These are phyloP conservation scores for Semicossyphus pulcher DNA, from an alignment of 2,113 vertebrate species.

Conservation along the genomic window DNA sequence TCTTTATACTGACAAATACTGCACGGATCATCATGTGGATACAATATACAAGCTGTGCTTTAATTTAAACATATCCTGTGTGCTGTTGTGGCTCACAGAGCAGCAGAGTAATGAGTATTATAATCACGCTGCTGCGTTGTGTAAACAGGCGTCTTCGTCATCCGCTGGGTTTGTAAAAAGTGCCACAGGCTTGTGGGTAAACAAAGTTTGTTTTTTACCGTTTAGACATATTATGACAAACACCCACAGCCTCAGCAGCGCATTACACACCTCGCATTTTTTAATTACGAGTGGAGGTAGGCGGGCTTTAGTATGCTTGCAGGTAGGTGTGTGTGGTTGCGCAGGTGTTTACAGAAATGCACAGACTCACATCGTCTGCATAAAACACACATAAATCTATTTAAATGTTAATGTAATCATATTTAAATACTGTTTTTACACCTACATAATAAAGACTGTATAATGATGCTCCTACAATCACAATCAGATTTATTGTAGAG, in stretches of 20 bases:
- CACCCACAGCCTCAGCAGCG: constrained; percentile 6
- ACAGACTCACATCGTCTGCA: too few species aligned
- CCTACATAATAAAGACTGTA: too few species aligned
- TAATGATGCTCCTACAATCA: too few species aligned
- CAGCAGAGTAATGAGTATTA: constrained; percentile 16
- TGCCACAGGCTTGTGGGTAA: constrained; percentile 6
- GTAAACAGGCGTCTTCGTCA: constrained; percentile 42
- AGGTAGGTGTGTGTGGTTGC: background rate
- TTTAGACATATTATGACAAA: constrained; percentile 17
- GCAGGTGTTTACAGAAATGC: background rate
- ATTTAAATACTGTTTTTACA: too few species aligned
- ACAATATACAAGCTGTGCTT: too few species aligned
- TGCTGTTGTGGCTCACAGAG: constrained; percentile 25
- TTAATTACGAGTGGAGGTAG: background rate
- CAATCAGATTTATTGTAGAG: too few species aligned
- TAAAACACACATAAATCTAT: too few species aligned
- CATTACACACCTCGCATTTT: constrained; percentile 10
- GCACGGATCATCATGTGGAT: too few species aligned
- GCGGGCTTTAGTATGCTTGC: background rate
- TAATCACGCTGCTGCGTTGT: constrained; percentile 1
- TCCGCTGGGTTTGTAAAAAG: constrained; percentile 12
- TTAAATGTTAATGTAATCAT: too few species aligned
- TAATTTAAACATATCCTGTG: too few species aligned
- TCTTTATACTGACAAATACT: too few species aligned
- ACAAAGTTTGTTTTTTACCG: constrained; percentile 28